Percentiles rank a stretch among this genome's conserved stretches.
phyloP scores from a whole-genome alignment of 92 coral and sea anemone genomes.

The Diadumene lineata region DNA sequence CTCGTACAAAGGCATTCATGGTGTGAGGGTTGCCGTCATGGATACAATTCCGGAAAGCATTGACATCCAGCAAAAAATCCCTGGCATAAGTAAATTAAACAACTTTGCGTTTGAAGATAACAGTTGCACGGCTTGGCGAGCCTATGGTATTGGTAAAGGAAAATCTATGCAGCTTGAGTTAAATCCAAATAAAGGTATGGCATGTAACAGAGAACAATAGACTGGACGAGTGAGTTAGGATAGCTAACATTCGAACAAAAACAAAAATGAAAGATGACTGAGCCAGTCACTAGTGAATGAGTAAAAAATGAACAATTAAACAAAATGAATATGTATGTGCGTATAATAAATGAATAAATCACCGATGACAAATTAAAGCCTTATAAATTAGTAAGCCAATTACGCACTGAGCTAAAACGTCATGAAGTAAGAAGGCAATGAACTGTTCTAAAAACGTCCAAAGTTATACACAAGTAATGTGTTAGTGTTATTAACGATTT shows the following conservation, averaged over 20 bases:
- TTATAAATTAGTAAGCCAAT: too few species aligned
- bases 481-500: not conserved
- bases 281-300: not conserved
- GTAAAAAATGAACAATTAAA: too few species aligned
- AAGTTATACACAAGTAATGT: not conserved
- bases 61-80: constrained; percentile 25
- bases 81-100: constrained; percentile 41
- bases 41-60: constrained; percentile 19
- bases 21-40: constrained; percentile 22
- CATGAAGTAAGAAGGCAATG: not conserved
- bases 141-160: constrained; percentile 46
- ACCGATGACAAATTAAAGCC: too few species aligned
- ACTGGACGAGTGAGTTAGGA: not conserved
- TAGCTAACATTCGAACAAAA: not conserved
- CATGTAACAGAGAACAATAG: not conserved
- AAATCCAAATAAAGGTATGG: constrained; percentile 36
- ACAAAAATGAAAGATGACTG: not conserved
- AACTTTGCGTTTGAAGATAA: constrained; percentile 31
- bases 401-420: too few species aligned
- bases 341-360: too few species aligned
- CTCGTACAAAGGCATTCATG: constrained; percentile 32
- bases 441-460: not conserved
- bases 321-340: too few species aligned
- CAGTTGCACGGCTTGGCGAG: constrained; percentile 34
- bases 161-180: constrained; percentile 34